These are phyloP conservation scores for Hyperoplus lanceolatus DNA, from an alignment of 2,797 vertebrate species.

Conservation along the genomic window DNA sequence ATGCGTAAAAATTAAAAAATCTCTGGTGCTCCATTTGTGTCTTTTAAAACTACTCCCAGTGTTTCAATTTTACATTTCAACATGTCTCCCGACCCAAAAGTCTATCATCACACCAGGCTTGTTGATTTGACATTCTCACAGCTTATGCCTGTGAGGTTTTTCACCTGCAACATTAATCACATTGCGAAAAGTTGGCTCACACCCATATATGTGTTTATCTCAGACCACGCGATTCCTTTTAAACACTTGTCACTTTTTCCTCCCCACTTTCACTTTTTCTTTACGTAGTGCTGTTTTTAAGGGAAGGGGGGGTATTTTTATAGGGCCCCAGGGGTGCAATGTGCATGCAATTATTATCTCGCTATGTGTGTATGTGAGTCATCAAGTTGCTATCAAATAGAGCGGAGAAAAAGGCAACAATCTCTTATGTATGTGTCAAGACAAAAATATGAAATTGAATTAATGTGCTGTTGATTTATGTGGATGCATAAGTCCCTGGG, in stretches of 20 bases:
- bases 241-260: constrained; percentile 30
- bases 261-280: constrained; percentile 32
- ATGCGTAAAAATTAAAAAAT: constrained; percentile 3
- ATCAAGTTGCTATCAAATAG: constrained; percentile 65
- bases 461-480: constrained; percentile 80
- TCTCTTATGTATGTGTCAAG: constrained; percentile 73
- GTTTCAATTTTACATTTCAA: constrained; percentile 45
- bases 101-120: constrained; percentile 22
- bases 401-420: constrained; percentile 49
- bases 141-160: constrained; percentile 29
- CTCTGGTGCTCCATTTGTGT: constrained; percentile 15
- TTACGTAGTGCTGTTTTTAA: constrained; percentile 34
- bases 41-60: constrained; percentile 19
- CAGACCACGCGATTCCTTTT: constrained; percentile 36
- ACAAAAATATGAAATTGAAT: constrained; percentile 75
- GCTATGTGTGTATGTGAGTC: constrained; percentile 57
- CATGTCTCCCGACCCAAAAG: constrained; percentile 20
- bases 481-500: constrained; percentile 59
- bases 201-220: constrained; percentile 32
- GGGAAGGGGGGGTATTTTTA: background rate
- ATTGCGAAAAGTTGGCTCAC: constrained; percentile 28
- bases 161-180: constrained; percentile 49
- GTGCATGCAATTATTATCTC: constrained; percentile 63
- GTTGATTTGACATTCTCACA: constrained; percentile 31
- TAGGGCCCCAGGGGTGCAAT: constrained; percentile 58